Base-by-base conservation (phyloP, 2,113 vertebrate genomes). In the Ranitomeya variabilis region DNA sequence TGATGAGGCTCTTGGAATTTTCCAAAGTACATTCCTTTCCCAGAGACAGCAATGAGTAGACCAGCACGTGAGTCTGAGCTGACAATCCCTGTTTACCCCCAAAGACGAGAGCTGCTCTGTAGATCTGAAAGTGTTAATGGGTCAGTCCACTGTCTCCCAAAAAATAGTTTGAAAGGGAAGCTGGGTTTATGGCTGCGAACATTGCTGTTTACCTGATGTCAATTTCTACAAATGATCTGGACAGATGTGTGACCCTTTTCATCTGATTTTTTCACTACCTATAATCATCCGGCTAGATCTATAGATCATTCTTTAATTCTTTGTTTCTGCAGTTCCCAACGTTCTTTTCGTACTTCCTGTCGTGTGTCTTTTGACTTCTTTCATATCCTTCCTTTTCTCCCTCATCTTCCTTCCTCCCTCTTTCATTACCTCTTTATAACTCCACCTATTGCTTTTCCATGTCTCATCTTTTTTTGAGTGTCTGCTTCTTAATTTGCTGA, bases 1-100 rank as follows among this genome's bases (percentile, higher is more conserved):
- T 85, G 81, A 89, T 85, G 82, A 85, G 80, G 87, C 81, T 85
- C 81, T 89, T 78, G 87, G 87, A 89, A 89, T 89, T 83, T 89
- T 89, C 87, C 73, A 52, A 60, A 79, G 60, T 23, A 69, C 81
- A 89, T 89, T 89, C 87, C 87, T 84, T 89, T 89, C 81, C 73
- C 87, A 89, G 81, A 84, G 60, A 78, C 59, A 52, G 71, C 16
- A 84, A 89, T 84, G 81, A 67, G 26, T 67, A 19, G 55, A 62
- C 21, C 60, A 79, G 81, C 87, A 76, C n/a, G 80, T 83, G 87
- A 84, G 83, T 76, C 60, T 37, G 26, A 83, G 59, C 80, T 83
- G 80, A 83, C 81, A 84, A 81, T 54, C 87, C n/a, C 57, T 66
- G 15, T 45, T 83, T 87, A 26, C 55, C 73, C 83, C 85, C 76